These are phyloP conservation scores for Latrodectus geometricus DNA, from an alignment of 1,140 invertebrate genomes.

Conservation along the genomic window DNA sequence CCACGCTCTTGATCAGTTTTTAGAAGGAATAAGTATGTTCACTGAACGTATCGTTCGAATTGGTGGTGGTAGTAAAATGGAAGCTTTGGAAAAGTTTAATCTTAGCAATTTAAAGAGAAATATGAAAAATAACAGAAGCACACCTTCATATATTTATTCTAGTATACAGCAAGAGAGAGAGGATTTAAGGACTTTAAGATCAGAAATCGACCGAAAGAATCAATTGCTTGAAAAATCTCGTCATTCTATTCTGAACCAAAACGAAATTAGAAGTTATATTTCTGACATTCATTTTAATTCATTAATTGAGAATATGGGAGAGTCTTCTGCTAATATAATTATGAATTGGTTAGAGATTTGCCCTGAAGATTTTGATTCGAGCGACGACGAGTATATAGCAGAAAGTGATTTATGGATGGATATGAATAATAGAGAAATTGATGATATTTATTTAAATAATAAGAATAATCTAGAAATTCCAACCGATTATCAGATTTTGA, in stretches of 20 bases:
- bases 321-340: too few species aligned
- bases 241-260: not conserved
- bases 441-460: not conserved
- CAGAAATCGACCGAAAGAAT: not conserved
- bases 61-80: conserved; percentile 78
- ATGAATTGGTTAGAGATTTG: too few species aligned
- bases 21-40: conserved; percentile 77
- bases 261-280: not conserved
- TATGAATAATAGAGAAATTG: not conserved
- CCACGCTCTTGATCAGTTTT: conserved; percentile 89
- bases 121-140: not conserved
- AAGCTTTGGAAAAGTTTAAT: conserved; percentile 65
- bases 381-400: too few species aligned
- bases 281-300: conserved; percentile 1
- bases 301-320: not conserved
- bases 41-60: conserved; percentile 76
- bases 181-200: not conserved
- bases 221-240: not conserved
- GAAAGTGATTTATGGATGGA: too few species aligned
- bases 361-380: too few species aligned
- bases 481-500: not conserved
- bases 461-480: not conserved
- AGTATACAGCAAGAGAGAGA: too few species aligned
- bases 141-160: not conserved
- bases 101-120: conserved; percentile 37